Evolutionary conservation across 2,113 vertebrate genomes (phyloP), one percentile per base, ranked within the genome.

Genomic region (Clarias gariepinus): DNA sequence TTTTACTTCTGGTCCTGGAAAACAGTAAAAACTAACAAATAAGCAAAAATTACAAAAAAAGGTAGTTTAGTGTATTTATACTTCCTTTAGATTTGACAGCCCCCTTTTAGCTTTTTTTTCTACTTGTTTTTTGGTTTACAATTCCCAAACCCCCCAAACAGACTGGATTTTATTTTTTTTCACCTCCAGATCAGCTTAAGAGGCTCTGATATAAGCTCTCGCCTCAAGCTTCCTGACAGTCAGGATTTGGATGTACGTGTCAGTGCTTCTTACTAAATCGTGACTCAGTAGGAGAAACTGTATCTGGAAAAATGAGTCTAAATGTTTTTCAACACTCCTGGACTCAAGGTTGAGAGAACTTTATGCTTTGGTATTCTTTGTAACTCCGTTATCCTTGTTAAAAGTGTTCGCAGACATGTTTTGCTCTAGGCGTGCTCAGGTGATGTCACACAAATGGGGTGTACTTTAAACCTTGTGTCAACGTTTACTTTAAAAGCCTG

Each of bases 371-470:
- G 33, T 55, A 4, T 13, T 0, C 6, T n/a, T 33, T 79, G 6
- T 30, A 47, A 12, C 25, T 47, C 0, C 3, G 13, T 76, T 21
- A 1, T 53, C 30, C 58, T 30, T 19, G 41, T 61, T 55, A 9
- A 73, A 25, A 30, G 15, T 18, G 12, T 57, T 36, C 1, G 1
- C 30, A n/a, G 77, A 23, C 30, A 18, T 64, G 58, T 77, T 76
- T 53, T 41, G 19, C 9, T 58, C n/a, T 41, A 11, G 55, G 36
- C n/a, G 2, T 57, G n/a, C 60, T 36, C 80, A 47, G 68, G 88
- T 93, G 93, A 94, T 93, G 93, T 94, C 93, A 94, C 90, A 81
- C n/a, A 18, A 76, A 74, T 66, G 68, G 57, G 85, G 88, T 91
- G 90, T 84, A 47, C 86, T 93, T 93, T 90, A 84, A 94, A 82